Evolutionary conservation across 2,113 vertebrate genomes (phyloP).

Genomic region (Lepus americanus): DNA sequence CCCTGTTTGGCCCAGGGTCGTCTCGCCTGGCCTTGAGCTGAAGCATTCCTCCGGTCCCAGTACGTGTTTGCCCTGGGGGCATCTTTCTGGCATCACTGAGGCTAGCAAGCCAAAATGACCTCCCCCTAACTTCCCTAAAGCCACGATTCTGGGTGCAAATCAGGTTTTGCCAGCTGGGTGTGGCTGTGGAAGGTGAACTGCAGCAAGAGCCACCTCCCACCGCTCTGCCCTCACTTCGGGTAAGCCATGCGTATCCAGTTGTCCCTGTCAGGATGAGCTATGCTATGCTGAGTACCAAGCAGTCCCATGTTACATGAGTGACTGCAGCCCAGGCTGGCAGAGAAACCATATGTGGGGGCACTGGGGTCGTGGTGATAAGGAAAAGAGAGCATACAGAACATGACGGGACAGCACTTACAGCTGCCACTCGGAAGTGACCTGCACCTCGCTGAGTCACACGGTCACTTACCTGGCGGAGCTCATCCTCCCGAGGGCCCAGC

Average conservation of each 20-base stretch:
- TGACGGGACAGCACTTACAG: background rate
- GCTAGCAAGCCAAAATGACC: background rate
- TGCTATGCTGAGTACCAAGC: background rate
- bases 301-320: background rate
- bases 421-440: background rate
- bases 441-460: background rate
- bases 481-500: background rate
- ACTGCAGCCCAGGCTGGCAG: background rate
- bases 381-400: slow-evolving; percentile 24
- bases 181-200: background rate
- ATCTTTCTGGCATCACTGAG: background rate
- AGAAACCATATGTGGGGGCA: background rate
- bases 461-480: background rate
- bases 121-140: background rate
- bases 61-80: background rate
- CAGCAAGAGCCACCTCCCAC: background rate
- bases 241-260: background rate
- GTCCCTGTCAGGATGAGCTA: background rate
- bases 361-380: background rate
- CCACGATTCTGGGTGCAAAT: background rate
- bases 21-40: background rate
- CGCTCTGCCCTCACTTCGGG: background rate
- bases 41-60: background rate
- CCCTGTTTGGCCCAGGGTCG: background rate
- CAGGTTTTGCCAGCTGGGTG: background rate